A percentile compares a stretch with the other conserved stretches of the same genome.
Conservation (phyloP, 1,140 invertebrate species). For the Macrostomum lignano region DNA sequence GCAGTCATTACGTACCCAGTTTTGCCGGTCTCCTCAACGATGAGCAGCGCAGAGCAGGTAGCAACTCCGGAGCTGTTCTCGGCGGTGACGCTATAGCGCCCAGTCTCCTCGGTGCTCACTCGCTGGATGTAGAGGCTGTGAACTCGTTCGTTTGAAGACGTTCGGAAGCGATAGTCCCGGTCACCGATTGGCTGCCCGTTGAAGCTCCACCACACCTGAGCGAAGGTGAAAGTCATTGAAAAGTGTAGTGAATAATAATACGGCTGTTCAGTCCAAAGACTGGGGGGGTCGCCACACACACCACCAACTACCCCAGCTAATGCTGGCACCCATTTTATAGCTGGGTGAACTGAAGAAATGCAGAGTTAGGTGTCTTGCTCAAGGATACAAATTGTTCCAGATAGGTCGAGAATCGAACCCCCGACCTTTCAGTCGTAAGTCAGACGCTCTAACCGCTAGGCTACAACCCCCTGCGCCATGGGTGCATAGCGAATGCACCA, state of each 20-base stretch:
- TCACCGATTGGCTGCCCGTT: constrained; percentile 39
- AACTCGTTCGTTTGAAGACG: constrained; percentile 36
- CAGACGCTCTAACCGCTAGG: too few relatives aligned
- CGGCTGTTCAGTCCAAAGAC: too few relatives aligned
- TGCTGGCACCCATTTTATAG: too few relatives aligned
- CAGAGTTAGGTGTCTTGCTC: too few relatives aligned
- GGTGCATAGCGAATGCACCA: too few relatives aligned
- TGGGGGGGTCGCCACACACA: too few relatives aligned
- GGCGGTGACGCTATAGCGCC: constrained; percentile 22
- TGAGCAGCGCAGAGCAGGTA: constrained; percentile 25
- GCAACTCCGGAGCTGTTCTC: constrained; percentile 29
- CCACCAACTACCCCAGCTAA: too few relatives aligned
- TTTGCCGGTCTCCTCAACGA: too few relatives aligned
- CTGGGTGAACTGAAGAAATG: too few relatives aligned
- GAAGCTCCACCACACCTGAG: constrained; percentile 41
- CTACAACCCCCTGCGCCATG: too few relatives aligned
- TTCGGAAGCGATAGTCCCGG: constrained; percentile 40
- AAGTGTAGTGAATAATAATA: constrained; percentile 1
- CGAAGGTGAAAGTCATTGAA: constrained; percentile 6
- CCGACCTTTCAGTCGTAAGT: too few relatives aligned
- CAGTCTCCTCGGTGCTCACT: constrained; percentile 23
- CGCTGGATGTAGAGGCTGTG: constrained; percentile 33
- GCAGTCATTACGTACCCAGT: too few relatives aligned
- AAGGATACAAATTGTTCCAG: background rate
- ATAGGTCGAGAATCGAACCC: background rate